These are phyloP conservation scores for Pelagia noctiluca DNA, from an alignment of 30 jellyfish, hydroid and myxozoan genomes.

Conservation along the genomic window DNA sequence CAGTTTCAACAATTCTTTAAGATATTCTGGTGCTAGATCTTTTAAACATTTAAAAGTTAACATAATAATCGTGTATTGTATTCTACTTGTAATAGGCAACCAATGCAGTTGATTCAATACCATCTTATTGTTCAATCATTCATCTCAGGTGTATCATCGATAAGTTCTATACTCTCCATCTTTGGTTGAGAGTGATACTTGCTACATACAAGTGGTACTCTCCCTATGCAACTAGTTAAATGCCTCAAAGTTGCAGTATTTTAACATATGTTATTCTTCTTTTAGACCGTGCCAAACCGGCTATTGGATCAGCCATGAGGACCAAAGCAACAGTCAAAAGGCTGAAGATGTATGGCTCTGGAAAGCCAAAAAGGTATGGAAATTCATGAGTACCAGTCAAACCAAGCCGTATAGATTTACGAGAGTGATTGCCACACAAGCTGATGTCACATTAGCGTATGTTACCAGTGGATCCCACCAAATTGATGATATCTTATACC, in stretches of 20 bases:
- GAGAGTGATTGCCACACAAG: no score
- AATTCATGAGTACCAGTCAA: neutral
- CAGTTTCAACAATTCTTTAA: no score
- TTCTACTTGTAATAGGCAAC: no score
- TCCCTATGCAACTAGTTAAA: neutral
- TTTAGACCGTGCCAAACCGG: slow-evolving; percentile 93
- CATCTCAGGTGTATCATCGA: neutral
- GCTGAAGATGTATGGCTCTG: slow-evolving; percentile 91
- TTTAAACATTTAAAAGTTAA: no score
- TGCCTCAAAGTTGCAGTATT: neutral
- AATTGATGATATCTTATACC: neutral
- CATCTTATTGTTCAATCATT: neutral
- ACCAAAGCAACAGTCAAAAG: slow-evolving; percentile 91
- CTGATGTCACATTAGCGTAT: neutral
- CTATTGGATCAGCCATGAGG: slow-evolving; percentile 88
- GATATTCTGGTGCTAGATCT: no score
- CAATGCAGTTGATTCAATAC: neutral
- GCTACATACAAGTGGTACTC: neutral
- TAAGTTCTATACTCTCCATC: neutral
- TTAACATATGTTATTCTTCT: neutral
- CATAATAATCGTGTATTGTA: no score
- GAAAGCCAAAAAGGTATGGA: slow-evolving; percentile 89
- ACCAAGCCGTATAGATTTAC: no score
- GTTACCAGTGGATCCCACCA: neutral
- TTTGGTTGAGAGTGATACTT: neutral